Percentiles rank a stretch among this genome's conserved stretches.
Conservation (phyloP, 2,888 invertebrate genomes). For the Hirtodrosophila alboralis region DNA sequence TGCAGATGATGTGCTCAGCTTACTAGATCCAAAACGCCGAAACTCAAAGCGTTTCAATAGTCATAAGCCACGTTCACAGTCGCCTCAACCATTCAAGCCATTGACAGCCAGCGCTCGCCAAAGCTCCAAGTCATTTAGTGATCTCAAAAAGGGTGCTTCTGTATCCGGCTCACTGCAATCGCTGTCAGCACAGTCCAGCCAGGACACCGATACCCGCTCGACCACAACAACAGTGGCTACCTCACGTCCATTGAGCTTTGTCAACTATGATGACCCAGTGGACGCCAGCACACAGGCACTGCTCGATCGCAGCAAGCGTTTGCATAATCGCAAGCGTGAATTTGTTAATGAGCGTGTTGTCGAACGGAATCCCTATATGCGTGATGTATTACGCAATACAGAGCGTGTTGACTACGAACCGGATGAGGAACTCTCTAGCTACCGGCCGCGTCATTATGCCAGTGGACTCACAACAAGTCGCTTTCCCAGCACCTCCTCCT, state of each 20-base stretch:
- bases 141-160: conserved; percentile 65
- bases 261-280: conserved; percentile 47
- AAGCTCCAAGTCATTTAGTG: conserved; percentile 70
- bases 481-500: conserved; percentile 77
- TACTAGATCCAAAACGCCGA: conserved; percentile 27
- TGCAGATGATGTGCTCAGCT: conserved; percentile 42
- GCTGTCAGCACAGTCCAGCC: conserved; percentile 61
- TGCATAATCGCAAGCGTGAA: conserved; percentile 83
- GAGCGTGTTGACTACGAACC: conserved; percentile 55
- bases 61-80: conserved; percentile 73
- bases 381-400: conserved; percentile 72
- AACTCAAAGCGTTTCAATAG: conserved; percentile 17
- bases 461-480: conserved; percentile 46
- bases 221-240: conserved; percentile 54
- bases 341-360: conserved; percentile 83
- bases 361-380: conserved; percentile 83
- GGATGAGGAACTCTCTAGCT: conserved; percentile 69
- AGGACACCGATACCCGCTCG: conserved; percentile 60
- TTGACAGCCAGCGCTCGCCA: conserved; percentile 46
- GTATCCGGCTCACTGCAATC: conserved; percentile 57
- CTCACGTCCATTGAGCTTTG: conserved; percentile 45
- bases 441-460: conserved; percentile 73
- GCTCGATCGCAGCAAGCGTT: conserved; percentile 82
- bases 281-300: conserved; percentile 80
- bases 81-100: conserved; percentile 62